Evolutionary conservation across 2,888 invertebrate species (phyloP).

Genomic region (Tetropium fuscum): DNA sequence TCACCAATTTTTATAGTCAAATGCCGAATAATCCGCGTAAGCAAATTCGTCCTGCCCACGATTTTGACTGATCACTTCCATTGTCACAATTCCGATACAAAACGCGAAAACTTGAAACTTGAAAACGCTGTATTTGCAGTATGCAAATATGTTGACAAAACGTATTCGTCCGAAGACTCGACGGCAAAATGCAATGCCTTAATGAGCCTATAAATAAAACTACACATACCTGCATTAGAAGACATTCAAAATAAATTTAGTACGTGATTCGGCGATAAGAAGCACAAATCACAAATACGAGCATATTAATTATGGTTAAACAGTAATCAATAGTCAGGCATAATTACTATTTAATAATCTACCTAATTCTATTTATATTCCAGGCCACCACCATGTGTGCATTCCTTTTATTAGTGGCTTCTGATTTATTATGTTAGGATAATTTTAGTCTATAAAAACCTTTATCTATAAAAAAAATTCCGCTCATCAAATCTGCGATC

Average conservation of each 20-base stretch:
- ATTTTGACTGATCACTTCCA: not conserved
- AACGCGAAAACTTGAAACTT: not conserved
- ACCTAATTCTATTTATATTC: constrained; percentile 8
- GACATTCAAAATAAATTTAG: constrained; percentile 27
- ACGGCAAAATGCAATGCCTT: constrained; percentile 2
- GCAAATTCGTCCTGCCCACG: not conserved
- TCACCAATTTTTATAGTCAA: constrained; percentile 20
- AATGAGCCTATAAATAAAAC: not conserved
- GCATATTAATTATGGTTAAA: constrained; percentile 18
- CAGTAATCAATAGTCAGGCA: constrained; percentile 10
- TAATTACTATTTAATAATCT: constrained; percentile 20
- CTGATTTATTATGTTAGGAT: no score
- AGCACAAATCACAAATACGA: no score
- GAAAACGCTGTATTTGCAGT: no score
- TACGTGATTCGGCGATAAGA: constrained; percentile 25
- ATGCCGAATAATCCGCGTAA: not conserved
- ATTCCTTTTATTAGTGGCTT: no score
- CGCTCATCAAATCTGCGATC: no score
- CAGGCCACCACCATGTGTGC: no score
- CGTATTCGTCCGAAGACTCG: not conserved
- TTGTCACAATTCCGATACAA: not conserved
- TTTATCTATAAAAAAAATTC: no score
- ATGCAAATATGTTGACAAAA: not conserved
- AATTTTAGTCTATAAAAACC: no score
- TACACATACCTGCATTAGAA: constrained; percentile 15